Percentiles rank a stretch among this genome's conserved stretches.
Conservation (phyloP, 2,888 invertebrate genomes). For the Frankliniella fusca region DNA sequence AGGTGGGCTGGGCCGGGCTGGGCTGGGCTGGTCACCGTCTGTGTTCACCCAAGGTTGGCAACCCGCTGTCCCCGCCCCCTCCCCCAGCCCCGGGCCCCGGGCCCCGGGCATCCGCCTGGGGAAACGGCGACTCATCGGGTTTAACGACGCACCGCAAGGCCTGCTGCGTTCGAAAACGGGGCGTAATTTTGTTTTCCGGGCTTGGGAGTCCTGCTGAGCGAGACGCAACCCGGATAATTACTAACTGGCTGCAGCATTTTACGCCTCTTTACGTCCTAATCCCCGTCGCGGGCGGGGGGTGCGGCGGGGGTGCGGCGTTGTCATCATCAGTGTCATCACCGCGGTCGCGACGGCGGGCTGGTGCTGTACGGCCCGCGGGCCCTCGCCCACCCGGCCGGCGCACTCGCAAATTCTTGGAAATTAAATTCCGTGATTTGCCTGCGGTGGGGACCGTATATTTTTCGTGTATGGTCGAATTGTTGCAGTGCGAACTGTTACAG, state of each 20-base stretch:
- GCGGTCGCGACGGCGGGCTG: not conserved
- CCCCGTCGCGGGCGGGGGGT: not conserved
- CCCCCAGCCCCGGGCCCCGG: not conserved
- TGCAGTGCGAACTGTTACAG: too few relatives aligned
- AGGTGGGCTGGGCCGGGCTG: not conserved
- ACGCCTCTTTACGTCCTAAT: slow-evolving; percentile 5
- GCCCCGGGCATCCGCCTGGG: not conserved
- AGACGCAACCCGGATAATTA: not conserved
- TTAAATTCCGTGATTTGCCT: too few relatives aligned
- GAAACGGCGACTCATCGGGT: not conserved
- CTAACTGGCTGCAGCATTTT: not conserved
- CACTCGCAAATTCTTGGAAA: too few relatives aligned
- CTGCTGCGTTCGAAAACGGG: not conserved
- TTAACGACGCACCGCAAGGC: not conserved
- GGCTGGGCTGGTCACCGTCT: not conserved
- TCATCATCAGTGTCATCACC: not conserved
- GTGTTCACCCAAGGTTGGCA: slow-evolving; percentile 11
- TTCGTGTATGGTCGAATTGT: too few relatives aligned
- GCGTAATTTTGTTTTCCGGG: not conserved
- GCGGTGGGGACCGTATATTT: too few relatives aligned
- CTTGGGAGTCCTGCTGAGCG: too few relatives aligned
- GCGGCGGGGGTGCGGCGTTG: not conserved
- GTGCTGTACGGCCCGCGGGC: not conserved
- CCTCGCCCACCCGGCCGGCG: not conserved
- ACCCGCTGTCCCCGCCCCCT: not conserved